Evolutionary conservation across 2,888 invertebrate genomes (phyloP), one percentile per base, ranked within the genome.

Genomic region (Cecidostiba fungosa): DNA sequence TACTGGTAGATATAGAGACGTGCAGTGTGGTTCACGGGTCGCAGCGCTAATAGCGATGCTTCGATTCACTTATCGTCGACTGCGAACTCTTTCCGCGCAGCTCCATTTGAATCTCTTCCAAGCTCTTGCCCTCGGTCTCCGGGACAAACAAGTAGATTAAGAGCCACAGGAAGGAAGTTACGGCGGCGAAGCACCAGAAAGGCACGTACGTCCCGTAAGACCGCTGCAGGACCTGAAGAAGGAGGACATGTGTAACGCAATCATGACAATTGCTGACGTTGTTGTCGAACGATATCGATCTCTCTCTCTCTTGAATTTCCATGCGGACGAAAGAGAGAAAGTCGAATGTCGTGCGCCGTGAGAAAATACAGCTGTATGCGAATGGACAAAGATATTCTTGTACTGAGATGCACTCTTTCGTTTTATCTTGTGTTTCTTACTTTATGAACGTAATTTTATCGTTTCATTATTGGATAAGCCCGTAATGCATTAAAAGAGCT

Each of bases 91-190:
- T 89, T 32, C 88, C 87, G 76, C 89, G 88, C 72, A 93, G 88
- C 78, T 90, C 90, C 83, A 90, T 88, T 84, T 93, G 91, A 90
- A 93, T 91, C 88, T 93, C 91, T 86, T 92, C 92, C 88, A 93
- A 90, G 86, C 91, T 92, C 87, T 92, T 93, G 78, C 93, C 93
- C 86, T 93, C 93, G 23, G 93, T 93, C 87, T 93, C 93, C 19
- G 92, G 92, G 54, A 93, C 91, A 87, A 90, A 92, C 69, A 91
- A 86, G 88, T 92, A 93, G 87, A 92, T 91, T 62, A 91, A 86
- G 36, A 92, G 85, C 92, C 92, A 93, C 73, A 92, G 82, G 79
- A 92, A n/a, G 78, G 89, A 86, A 19, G 92, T 92, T 85, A 92
- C 90, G 36, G 80, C 87, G 10, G 92, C 87, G 85, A 93, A 92